A percentile compares a stretch with the other conserved stretches of the same genome.
Evolutionary conservation across 1,140 invertebrate species (phyloP).

Genomic region (Diabrotica undecimpunctata): DNA sequence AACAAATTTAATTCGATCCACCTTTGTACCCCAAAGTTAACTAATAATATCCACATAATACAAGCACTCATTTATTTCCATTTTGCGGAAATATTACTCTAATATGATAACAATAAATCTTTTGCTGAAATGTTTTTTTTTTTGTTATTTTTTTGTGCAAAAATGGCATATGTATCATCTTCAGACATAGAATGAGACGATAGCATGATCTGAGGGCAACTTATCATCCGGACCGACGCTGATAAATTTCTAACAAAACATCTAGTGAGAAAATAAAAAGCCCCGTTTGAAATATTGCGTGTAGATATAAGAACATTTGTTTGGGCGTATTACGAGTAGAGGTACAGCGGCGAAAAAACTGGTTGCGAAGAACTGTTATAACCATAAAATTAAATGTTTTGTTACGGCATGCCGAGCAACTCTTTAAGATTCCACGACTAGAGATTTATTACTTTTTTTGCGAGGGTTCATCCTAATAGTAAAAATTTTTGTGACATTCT

Average conservation of each 20-base stretch:
- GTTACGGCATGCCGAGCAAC: background rate
- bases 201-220: background rate
- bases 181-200: background rate
- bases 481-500: background rate
- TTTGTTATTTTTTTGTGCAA: background rate
- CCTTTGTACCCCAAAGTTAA: too few species aligned
- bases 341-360: background rate
- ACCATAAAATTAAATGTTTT: background rate
- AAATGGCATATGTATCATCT: background rate
- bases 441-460: background rate
- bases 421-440: background rate
- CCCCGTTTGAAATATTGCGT: slow-evolving; percentile 14
- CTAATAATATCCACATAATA: too few species aligned
- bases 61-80: too few species aligned
- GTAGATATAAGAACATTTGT: slow-evolving; percentile 12
- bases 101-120: too few species aligned
- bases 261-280: slow-evolving; percentile 8
- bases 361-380: background rate
- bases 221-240: slow-evolving; percentile 1
- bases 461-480: background rate
- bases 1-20: too few species aligned
- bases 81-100: too few species aligned
- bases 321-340: slow-evolving; percentile 3
- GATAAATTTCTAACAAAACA: slow-evolving; percentile 6
- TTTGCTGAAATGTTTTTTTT: background rate